A percentile compares a stretch with the other conserved stretches of the same genome.
These are phyloP conservation scores for Hemibagrus guttatus DNA, from an alignment of 2,797 vertebrate genomes.

Conservation along the genomic window DNA sequence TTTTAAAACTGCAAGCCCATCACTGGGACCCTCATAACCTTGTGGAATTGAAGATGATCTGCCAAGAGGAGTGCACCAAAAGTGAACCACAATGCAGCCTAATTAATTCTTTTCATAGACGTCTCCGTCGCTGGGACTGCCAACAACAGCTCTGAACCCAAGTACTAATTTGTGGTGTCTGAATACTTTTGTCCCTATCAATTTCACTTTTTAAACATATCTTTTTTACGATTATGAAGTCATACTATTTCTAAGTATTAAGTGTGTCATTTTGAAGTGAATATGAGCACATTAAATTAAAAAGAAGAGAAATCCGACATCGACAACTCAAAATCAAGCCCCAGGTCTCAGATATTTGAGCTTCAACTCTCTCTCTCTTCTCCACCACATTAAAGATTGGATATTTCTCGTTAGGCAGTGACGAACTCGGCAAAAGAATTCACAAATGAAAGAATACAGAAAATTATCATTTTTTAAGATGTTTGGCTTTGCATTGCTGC, in stretches of 20 bases:
- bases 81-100: neutral
- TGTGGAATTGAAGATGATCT: neutral
- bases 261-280: neutral
- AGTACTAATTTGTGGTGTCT: conserved; percentile 8
- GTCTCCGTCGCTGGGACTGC: neutral
- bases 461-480: neutral
- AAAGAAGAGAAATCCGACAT: neutral
- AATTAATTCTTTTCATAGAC: neutral
- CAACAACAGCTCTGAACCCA: conserved; percentile 3
- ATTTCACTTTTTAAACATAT: neutral
- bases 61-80: neutral
- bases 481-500: neutral
- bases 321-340: neutral
- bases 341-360: neutral
- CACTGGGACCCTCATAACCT: conserved; percentile 3
- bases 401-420: neutral
- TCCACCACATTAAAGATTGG: neutral
- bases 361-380: neutral
- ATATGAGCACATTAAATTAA: neutral
- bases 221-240: neutral
- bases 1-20: neutral
- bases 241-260: neutral
- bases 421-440: neutral
- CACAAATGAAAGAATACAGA: neutral
- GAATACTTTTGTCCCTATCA: neutral